These are phyloP conservation scores for Drosophila niveifrons DNA, from an alignment of 2,888 invertebrate genomes.

Conservation along the genomic window DNA sequence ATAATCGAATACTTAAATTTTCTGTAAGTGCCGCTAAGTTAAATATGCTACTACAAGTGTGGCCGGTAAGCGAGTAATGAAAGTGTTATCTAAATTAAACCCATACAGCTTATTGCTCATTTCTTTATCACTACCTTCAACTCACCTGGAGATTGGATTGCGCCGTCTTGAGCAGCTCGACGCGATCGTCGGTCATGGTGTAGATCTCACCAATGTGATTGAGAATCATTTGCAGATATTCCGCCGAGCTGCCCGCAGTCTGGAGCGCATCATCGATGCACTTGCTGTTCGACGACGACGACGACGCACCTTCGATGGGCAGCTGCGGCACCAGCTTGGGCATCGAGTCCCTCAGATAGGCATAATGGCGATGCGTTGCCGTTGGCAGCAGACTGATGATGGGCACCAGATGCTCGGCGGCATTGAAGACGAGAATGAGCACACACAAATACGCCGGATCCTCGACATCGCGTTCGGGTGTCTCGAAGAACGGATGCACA, in stretches of 20 bases:
- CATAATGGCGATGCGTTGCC: constrained; percentile 96
- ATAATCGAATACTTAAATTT: too few relatives aligned
- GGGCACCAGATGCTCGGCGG: constrained; percentile 95
- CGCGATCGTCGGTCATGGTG: constrained; percentile 86
- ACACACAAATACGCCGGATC: constrained; percentile 97
- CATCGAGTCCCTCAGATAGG: constrained; percentile 96
- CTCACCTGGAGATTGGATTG: constrained; percentile 85
- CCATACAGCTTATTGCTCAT: too few relatives aligned
- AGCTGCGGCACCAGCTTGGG: constrained; percentile 94
- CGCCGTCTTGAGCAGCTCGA: constrained; percentile 86
- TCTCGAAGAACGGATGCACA: constrained; percentile 98
- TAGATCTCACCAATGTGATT: constrained; percentile 90
- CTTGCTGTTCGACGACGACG: constrained; percentile 71
- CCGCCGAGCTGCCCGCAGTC: constrained; percentile 88
- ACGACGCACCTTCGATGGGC: constrained; percentile 86
- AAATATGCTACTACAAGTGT: too few relatives aligned
- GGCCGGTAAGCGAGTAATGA: too few relatives aligned
- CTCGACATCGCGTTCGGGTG: constrained; percentile 97
- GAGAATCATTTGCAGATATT: constrained; percentile 91
- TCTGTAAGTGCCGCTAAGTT: too few relatives aligned
- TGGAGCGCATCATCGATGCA: constrained; percentile 85
- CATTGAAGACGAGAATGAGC: constrained; percentile 96
- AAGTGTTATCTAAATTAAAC: too few relatives aligned
- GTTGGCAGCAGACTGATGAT: constrained; percentile 97
- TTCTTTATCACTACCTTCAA: too few relatives aligned